Conservation (phyloP, 2,113 vertebrate species). For the Scolopax mira region DNA sequence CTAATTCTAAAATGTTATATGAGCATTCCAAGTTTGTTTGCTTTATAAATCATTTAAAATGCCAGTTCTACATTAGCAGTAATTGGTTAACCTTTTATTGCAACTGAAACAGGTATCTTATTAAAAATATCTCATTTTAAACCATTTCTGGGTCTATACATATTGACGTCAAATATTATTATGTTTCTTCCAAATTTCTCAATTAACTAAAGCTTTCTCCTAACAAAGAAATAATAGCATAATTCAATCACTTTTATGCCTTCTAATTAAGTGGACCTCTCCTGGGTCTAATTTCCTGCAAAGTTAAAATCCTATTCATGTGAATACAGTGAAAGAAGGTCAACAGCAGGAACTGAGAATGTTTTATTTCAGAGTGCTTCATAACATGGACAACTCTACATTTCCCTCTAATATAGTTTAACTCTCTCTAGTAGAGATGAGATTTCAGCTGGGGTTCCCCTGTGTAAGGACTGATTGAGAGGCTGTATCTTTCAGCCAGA, state of each 20-base stretch:
- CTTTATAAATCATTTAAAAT: not conserved
- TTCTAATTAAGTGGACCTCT: conserved; percentile 41
- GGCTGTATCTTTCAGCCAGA: not conserved
- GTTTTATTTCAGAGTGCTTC: not conserved
- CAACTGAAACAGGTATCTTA: not conserved
- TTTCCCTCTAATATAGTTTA: not conserved
- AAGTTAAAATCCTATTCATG: not conserved
- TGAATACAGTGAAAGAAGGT: not conserved
- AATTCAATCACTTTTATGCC: not conserved
- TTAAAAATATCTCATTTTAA: not conserved
- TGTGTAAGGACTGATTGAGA: not conserved
- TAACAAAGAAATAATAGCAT: not conserved
- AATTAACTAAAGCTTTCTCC: not conserved
- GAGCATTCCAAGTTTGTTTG: not conserved
- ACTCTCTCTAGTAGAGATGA: not conserved
- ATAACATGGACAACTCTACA: not conserved
- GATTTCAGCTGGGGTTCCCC: not conserved
- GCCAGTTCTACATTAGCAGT: not conserved
- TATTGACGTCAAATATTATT: not conserved
- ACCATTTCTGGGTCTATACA: not conserved
- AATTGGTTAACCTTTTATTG: not conserved
- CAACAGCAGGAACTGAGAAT: not conserved
- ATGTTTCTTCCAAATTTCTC: not conserved
- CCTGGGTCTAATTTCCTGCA: conserved; percentile 8
- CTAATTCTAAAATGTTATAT: not conserved